Evolutionary conservation across 2,113 vertebrate species (phyloP).

Genomic region (Ochotona curzoniae): DNA sequence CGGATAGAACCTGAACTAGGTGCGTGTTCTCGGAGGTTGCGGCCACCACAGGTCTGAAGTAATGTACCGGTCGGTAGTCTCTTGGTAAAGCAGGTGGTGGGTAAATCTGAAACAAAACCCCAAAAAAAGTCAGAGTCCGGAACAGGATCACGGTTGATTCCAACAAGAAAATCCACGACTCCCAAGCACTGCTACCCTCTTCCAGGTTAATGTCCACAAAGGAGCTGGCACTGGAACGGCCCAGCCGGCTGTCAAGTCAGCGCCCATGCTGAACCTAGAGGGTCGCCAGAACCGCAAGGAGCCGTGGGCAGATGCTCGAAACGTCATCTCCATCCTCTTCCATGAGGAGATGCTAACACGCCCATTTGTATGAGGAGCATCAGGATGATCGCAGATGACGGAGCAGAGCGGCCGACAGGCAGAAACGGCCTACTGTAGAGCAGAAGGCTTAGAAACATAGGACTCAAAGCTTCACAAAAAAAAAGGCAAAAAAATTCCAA

Average conservation of each 20-base stretch:
- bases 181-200: not conserved
- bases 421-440: not conserved
- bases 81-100: conserved; percentile 91
- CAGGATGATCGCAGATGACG: not conserved
- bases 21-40: conserved; percentile 82
- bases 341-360: not conserved
- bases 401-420: accelerated
- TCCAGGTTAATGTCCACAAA: not conserved
- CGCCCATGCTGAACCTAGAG: not conserved
- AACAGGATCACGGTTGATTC: not conserved
- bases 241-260: not conserved
- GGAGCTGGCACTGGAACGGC: not conserved
- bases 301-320: not conserved
- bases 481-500: not conserved
- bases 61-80: conserved; percentile 92
- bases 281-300: not conserved
- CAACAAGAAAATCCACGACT: not conserved
- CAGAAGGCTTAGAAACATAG: not conserved
- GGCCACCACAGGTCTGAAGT: conserved; percentile 88
- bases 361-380: not conserved
- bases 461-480: not conserved
- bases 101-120: conserved; percentile 87
- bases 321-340: not conserved
- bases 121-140: not conserved
- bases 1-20: conserved; percentile 85